Evolutionary conservation across 2,113 vertebrate genomes (phyloP).

Genomic region (Sinocyclocheilus grahami): DNA sequence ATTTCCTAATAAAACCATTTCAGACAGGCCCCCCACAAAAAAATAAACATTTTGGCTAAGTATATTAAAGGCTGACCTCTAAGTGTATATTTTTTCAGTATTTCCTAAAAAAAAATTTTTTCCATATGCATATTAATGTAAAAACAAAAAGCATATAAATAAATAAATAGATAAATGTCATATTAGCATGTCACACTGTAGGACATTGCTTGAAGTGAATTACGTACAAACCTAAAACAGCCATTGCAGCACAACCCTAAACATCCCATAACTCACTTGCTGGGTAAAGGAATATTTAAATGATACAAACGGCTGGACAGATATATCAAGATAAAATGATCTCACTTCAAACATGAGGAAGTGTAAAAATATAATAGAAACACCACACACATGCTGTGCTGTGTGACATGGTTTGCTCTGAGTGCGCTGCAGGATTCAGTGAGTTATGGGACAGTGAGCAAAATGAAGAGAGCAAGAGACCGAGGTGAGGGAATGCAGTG

Average conservation of each 20-base stretch:
- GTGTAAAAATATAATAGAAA: conserved; percentile 4
- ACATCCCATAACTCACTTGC: background rate
- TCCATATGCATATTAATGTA: background rate
- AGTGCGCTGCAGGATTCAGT: background rate
- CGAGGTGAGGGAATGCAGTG: background rate
- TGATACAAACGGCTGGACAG: background rate
- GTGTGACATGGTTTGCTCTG: background rate
- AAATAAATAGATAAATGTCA: background rate
- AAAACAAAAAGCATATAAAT: background rate
- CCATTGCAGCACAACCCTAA: background rate
- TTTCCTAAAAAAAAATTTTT: background rate
- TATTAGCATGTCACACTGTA: background rate
- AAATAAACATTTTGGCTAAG: background rate
- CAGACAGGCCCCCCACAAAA: background rate
- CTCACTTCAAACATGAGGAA: background rate
- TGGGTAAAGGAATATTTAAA: background rate
- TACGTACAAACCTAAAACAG: background rate
- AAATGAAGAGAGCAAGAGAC: conserved; percentile 2
- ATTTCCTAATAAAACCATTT: background rate
- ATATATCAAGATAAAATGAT: background rate
- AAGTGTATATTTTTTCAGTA: background rate
- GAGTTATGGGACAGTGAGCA: background rate
- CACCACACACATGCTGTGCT: background rate
- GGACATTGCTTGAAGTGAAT: background rate
- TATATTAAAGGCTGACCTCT: background rate